phyloP scores from a whole-genome alignment of 1,140 invertebrate genomes.

The Orius insidiosus region DNA sequence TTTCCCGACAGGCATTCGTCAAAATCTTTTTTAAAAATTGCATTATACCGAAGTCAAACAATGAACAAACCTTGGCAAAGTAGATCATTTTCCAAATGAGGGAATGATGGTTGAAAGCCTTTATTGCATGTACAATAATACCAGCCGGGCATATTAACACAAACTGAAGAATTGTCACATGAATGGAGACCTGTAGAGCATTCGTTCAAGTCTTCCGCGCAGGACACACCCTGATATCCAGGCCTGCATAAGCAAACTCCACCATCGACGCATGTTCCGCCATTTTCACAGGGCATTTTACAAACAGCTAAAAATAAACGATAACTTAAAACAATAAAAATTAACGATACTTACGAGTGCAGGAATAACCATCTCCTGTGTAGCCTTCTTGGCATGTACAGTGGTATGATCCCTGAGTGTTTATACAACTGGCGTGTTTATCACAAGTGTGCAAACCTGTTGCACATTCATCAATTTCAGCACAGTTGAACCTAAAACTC shows the following conservation, averaged over 20 bases:
- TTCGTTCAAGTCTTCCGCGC: conserved; percentile 77
- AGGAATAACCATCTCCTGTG: conserved; percentile 61
- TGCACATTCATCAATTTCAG: conserved; percentile 62
- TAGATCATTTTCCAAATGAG: conserved; percentile 28
- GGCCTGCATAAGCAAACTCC: conserved; percentile 58
- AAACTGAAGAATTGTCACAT: conserved; percentile 54
- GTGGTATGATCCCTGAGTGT: conserved; percentile 68
- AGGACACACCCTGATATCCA: conserved; percentile 62
- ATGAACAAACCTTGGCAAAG: conserved; percentile 36
- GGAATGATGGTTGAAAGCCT: conserved; percentile 46
- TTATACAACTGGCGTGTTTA: conserved; percentile 60
- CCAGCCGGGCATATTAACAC: conserved; percentile 84
- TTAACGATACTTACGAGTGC: conserved; percentile 67
- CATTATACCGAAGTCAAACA: too few relatives aligned
- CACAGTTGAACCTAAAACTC: conserved; percentile 65
- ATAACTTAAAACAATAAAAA: conserved; percentile 11
- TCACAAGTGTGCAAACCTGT: conserved; percentile 50
- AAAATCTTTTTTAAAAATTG: too few relatives aligned
- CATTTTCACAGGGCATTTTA: conserved; percentile 61
- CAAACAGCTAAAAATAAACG: conserved; percentile 59
- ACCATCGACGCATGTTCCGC: conserved; percentile 60
- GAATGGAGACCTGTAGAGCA: conserved; percentile 49
- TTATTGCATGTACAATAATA: conserved; percentile 75
- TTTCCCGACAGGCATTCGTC: conserved; percentile 65
- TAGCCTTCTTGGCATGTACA: conserved; percentile 70